Base-by-base conservation (phyloP, 1,140 invertebrate genomes). In the Diplogasteroides magnus region DNA sequence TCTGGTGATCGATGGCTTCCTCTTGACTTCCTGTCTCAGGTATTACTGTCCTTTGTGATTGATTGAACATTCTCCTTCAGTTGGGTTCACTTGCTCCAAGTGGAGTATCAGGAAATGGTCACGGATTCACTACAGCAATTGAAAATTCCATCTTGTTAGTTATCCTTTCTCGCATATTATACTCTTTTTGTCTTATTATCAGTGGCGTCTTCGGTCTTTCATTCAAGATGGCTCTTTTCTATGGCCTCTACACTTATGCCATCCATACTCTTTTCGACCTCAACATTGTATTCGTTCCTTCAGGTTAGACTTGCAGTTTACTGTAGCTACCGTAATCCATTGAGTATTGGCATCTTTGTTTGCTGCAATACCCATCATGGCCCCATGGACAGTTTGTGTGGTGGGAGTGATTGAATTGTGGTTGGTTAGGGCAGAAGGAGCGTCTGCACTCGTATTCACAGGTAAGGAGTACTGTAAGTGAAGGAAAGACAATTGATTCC, bases 191-290 rank as follows among this genome's bases (percentile, higher is more conserved):
- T 31, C 11, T 25, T 61, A 15, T 67, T 78, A 79, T 55, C n/a
- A 88, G 87, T 60, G 87, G 88, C 48, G 91, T 98, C 1, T 93
- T 98, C 80, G 88, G 91, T 58, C 93, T 94, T 0, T 95, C 93
- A 0, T 91, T 97, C 71, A 98, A 98, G 86, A 93, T 98, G 88
- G 91, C 93, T 2, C 87, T 91, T 0, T 98, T 98, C 85, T 97
- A 98, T 83, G 94, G 94, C 0, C 85, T 98, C 67, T 98, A 94
- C 88, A 98, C 95, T 0, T 98, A 94, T 92, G 88, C 98, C 31
- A 91, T 94, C 61, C 94, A 98, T 81, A 94, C 92, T 74, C 83
- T 98, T 1, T 98, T 98, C 83, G 90, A 91, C 75, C 90, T 95
- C 0, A 91, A 94, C 82, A 91, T 98, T 72, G 91, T 97, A 25